Evolutionary conservation across 2,888 invertebrate species (phyloP), one percentile per base, ranked within the genome.

Genomic region (Salpingus planirostris): DNA sequence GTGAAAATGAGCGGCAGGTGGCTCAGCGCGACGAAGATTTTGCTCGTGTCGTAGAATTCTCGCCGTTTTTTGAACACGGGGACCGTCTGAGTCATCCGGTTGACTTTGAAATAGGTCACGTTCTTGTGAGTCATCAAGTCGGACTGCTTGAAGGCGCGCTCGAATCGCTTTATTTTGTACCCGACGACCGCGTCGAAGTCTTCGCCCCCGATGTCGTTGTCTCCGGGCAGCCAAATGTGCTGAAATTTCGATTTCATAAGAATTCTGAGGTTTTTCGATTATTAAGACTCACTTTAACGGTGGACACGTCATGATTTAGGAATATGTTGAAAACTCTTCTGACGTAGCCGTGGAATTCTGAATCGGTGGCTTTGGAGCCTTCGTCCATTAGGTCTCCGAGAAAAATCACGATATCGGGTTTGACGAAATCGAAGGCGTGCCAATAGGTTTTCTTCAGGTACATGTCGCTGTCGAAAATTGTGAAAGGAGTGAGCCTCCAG

Each of bases 121-220:
- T 78, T 75, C 27, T 70, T 70, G 43, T 71, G 68, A 28, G 66
- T 65, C 21, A 82, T 68, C 1, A 79, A 65, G 43, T 78, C 72
- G 2, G 80, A 73, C 49, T 83, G 82, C 15, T 73, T 71, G 58
- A 90, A 91, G 43, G 80, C 75, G 45, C 74, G 69, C 36, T 80
- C 74, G 59, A 89, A 92, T 50, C 83, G 75, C 10, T 68, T 62
- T 3, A 83, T 59, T 65, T 87, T 88, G n/a, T 73, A 62, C 25
- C 67, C 64, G 12, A 75, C 76, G 23, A 88, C 74, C 21, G 75
- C 72, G 50, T 83, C 80, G 38, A 74, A 55, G 29, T 66, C 80
- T 65, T 97, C 96, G 8, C 97, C 96, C 4, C 96, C 97, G 36
- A 97, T 89, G 58, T 97, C 97, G 65, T 97, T 97, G 61, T 97